Conservation (phyloP, 2,113 vertebrate species). For the Scortum barcoo region DNA sequence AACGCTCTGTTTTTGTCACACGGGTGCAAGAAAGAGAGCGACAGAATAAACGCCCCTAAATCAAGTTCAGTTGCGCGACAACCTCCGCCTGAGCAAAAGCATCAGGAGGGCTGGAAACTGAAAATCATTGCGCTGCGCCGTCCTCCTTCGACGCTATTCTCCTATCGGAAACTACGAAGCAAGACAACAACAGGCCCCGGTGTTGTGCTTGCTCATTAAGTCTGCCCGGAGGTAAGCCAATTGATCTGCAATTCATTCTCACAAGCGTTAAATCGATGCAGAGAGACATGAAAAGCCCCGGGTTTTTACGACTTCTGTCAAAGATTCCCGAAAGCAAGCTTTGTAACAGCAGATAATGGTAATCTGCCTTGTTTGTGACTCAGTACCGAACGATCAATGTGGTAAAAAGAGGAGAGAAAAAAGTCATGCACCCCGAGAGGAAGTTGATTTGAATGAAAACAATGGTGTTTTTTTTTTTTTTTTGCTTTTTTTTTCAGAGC, state of each 20-base stretch:
- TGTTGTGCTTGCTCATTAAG: slow-evolving; percentile 84
- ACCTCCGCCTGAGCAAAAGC: slow-evolving; percentile 24
- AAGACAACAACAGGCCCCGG: slow-evolving; percentile 76
- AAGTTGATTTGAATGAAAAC: slow-evolving; percentile 84
- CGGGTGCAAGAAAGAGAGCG: slow-evolving; percentile 37
- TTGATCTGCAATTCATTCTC: slow-evolving; percentile 89
- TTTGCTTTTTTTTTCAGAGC: neutral
- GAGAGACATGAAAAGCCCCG: slow-evolving; percentile 84
- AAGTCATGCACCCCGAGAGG: slow-evolving; percentile 67
- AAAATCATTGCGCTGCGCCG: slow-evolving; percentile 62
- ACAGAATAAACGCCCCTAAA: slow-evolving; percentile 60
- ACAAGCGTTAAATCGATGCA: slow-evolving; percentile 85
- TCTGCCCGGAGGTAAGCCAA: slow-evolving; percentile 85
- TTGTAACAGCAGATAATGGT: slow-evolving; percentile 85
- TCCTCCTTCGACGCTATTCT: neutral
- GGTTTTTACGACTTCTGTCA: slow-evolving; percentile 83
- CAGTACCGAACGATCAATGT: slow-evolving; percentile 76
- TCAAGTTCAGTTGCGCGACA: slow-evolving; percentile 58
- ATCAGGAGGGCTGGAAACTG: slow-evolving; percentile 50
- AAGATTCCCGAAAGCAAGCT: slow-evolving; percentile 85
- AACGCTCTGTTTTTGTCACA: slow-evolving; percentile 52
- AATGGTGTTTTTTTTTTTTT: slow-evolving; percentile 62
- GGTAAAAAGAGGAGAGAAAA: slow-evolving; percentile 40
- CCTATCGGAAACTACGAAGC: slow-evolving; percentile 23
- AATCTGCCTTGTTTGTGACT: slow-evolving; percentile 85